Base-by-base conservation (phyloP, 2,888 invertebrate species). In the Parnassius orleans region DNA sequence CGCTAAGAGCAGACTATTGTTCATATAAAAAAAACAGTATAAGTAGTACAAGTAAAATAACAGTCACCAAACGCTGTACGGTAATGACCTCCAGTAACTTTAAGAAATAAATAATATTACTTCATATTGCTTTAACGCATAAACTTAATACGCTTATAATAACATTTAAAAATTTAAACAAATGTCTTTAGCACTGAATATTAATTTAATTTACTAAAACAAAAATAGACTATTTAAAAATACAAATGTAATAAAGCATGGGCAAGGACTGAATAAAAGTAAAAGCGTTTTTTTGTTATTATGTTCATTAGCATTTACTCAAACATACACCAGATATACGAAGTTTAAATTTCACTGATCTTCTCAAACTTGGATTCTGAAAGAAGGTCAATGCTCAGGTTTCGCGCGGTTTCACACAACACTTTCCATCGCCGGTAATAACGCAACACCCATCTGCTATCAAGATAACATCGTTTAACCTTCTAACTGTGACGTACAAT, bases 311-410 rank as follows among this genome's bases (percentile, higher is more conserved):
- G 33, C 7, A 33, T 33, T 33, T 33, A 33, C 33, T n/a, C n/a
- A 33, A 41, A 3, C 41, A 24, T 44, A 46, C 12, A 55, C 46
- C 44, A 12, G 47, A 47, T 2, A n/a, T n/a, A 11, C 46, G 7
- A 46, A 11, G 12, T 43, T 43, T 50, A 46, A 52, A 52, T 52
- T 43, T 44, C 41, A 14, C 9, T 9, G 14, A 33, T 48, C 41
- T 41, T 47, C 53, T 46, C 33, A 59, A 53, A 50, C 19, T 59
- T 33, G 14, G 41, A 66, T 64, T 64, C 65, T 58, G 63, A 75
- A 81, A 78, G 72, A 81, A 82, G 81, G 83, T 79, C 81, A 82
- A 77, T 72, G 78, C 69, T 76, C 73, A 78, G 74, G 80, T 79
- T 81, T 79, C 76, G 74, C 75, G 71, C 72, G 66, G 76, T 78